Evolutionary conservation across 2,797 vertebrate species (phyloP).

Genomic region (Podarcis lilfordi): DNA sequence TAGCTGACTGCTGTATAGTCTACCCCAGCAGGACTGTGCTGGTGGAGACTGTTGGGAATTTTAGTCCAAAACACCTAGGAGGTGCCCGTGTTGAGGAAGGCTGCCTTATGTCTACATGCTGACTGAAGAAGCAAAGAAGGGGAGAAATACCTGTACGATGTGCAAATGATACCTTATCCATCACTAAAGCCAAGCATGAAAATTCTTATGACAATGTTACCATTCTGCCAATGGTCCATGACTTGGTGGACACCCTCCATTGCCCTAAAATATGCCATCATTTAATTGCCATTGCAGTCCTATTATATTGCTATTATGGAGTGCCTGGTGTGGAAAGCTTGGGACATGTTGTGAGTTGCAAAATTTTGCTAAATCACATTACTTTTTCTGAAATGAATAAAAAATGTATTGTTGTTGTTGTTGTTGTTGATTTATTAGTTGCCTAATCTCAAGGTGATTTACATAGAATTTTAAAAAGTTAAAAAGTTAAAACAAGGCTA

Average conservation of each 20-base stretch:
- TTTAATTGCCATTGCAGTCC: constrained; percentile 80
- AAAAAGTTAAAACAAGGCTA: neutral
- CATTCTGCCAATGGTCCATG: constrained; percentile 70
- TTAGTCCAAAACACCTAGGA: neutral
- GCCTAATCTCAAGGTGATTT: too few relatives aligned
- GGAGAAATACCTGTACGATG: constrained; percentile 46
- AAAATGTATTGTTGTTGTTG: constrained; percentile 71
- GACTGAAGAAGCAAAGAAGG: neutral
- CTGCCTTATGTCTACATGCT: neutral
- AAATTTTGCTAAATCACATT: constrained; percentile 71
- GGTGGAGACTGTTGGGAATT: too few relatives aligned
- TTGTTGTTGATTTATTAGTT: too few relatives aligned
- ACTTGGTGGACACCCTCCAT: constrained; percentile 70
- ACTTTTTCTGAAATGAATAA: constrained; percentile 71
- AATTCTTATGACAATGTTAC: constrained; percentile 53
- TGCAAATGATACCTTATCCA: constrained; percentile 33
- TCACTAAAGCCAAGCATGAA: constrained; percentile 57
- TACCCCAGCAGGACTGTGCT: too few relatives aligned
- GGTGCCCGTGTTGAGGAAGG: accelerated
- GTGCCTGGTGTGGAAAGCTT: constrained; percentile 72
- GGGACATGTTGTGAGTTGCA: constrained; percentile 73
- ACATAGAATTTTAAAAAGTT: too few relatives aligned
- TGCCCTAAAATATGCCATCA: constrained; percentile 77
- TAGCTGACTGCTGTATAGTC: too few relatives aligned
- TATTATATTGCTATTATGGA: constrained; percentile 77